Percentiles rank a stretch among this genome's conserved stretches.
phyloP scores from a whole-genome alignment of 2,888 invertebrate genomes.

The Resseliella maxima region DNA sequence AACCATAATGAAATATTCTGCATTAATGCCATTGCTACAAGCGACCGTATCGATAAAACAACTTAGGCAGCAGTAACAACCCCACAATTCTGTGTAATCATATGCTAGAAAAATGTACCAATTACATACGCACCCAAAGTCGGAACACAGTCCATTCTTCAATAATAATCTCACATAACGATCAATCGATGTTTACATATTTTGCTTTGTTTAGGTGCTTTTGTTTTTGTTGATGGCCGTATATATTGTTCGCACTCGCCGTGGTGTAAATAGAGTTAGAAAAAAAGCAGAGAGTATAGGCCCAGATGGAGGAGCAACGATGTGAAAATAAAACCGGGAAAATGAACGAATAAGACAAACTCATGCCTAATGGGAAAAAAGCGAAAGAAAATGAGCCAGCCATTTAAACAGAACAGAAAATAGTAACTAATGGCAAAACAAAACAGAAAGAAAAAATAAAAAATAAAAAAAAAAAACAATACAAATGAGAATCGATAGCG shows the following conservation, averaged over 20 bases:
- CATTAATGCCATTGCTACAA: background rate
- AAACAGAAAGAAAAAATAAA: too few relatives aligned
- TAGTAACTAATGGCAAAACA: constrained; percentile 19
- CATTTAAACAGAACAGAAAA: constrained; percentile 28
- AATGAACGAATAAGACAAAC: background rate
- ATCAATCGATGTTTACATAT: constrained; percentile 51
- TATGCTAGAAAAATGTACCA: constrained; percentile 21
- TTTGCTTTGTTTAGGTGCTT: background rate
- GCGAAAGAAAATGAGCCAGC: background rate
- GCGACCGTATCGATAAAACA: background rate
- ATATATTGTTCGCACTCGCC: background rate
- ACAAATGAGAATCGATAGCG: constrained; percentile 51
- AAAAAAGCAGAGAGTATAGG: background rate
- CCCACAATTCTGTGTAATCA: background rate
- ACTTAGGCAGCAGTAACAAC: background rate
- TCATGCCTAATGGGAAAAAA: background rate
- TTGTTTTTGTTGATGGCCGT: constrained; percentile 32
- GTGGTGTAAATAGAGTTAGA: background rate
- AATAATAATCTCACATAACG: constrained; percentile 45
- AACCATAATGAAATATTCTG: background rate
- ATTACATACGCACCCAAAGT: constrained; percentile 44
- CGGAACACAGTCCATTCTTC: background rate
- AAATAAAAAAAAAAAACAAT: constrained; percentile 44
- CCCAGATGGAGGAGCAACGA: background rate
- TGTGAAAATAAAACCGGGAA: background rate